Evolutionary conservation across 2,113 vertebrate species (phyloP).

Genomic region (Thamnophis sirtalis): DNA sequence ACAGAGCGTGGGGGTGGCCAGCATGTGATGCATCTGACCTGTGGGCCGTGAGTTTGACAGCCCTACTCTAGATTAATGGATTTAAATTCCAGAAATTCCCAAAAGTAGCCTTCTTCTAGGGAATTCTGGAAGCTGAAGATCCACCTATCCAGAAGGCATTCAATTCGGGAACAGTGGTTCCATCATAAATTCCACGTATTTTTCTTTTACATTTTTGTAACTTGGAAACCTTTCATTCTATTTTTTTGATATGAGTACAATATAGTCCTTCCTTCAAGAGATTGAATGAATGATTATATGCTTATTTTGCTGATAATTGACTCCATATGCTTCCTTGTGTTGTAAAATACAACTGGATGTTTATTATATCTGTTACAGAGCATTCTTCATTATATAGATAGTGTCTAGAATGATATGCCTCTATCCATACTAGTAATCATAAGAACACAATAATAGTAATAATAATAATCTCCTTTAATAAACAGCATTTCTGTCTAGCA

Average conservation of each 20-base stretch:
- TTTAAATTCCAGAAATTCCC: not conserved
- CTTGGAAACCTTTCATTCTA: not conserved
- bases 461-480: slow-evolving; percentile 33
- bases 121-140: not conserved
- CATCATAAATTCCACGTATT: not conserved
- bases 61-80: not conserved
- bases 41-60: too few species aligned
- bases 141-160: not conserved
- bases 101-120: not conserved
- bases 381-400: slow-evolving; percentile 63
- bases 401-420: slow-evolving; percentile 60
- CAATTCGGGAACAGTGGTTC: not conserved
- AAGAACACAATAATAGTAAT: slow-evolving; percentile 56
- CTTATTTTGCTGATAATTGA: slow-evolving; percentile 51
- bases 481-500: slow-evolving; percentile 38
- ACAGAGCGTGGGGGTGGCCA: too few species aligned
- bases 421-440: slow-evolving; percentile 55
- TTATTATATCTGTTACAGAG: slow-evolving; percentile 61
- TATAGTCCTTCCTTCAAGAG: not conserved
- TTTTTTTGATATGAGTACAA: not conserved
- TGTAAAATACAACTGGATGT: slow-evolving; percentile 58
- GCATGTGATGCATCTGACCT: too few species aligned
- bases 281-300: slow-evolving; percentile 2
- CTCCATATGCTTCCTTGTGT: slow-evolving; percentile 29
- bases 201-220: not conserved